phyloP scores from a whole-genome alignment of 1,140 invertebrate genomes.

The Drosophila lacteicornis region DNA sequence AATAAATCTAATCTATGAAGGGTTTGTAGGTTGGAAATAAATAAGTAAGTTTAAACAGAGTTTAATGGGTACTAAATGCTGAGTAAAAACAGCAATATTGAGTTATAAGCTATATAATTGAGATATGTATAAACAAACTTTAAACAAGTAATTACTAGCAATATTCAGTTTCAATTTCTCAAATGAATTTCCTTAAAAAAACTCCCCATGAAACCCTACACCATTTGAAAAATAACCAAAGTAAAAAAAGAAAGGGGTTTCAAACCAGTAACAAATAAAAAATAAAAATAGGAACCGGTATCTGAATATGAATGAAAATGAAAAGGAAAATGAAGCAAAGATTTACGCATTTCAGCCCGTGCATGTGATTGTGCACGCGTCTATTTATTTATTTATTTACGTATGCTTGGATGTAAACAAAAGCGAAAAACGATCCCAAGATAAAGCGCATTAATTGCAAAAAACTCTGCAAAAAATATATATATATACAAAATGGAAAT shows the following conservation, averaged over 20 bases:
- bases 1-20: neutral
- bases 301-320: slow-evolving; percentile 45
- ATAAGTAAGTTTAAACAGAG: no score
- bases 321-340: slow-evolving; percentile 44
- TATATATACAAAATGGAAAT: neutral
- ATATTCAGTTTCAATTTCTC: neutral
- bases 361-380: slow-evolving; percentile 21
- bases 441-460: slow-evolving; percentile 76
- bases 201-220: neutral
- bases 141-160: neutral
- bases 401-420: slow-evolving; percentile 75
- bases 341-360: slow-evolving; percentile 25
- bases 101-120: neutral
- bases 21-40: neutral
- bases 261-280: neutral
- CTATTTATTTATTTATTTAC: slow-evolving; percentile 75
- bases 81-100: neutral
- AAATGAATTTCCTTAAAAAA: neutral
- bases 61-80: neutral
- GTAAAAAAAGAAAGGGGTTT: neutral
- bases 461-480: slow-evolving; percentile 23
- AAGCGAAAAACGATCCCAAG: slow-evolving; percentile 55
- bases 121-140: neutral
- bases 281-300: slow-evolving; percentile 26
- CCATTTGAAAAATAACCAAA: neutral